Evolutionary conservation across 2,888 invertebrate genomes (phyloP), one percentile per base, ranked within the genome.

Genomic region (Metopia argyrocephala): DNA sequence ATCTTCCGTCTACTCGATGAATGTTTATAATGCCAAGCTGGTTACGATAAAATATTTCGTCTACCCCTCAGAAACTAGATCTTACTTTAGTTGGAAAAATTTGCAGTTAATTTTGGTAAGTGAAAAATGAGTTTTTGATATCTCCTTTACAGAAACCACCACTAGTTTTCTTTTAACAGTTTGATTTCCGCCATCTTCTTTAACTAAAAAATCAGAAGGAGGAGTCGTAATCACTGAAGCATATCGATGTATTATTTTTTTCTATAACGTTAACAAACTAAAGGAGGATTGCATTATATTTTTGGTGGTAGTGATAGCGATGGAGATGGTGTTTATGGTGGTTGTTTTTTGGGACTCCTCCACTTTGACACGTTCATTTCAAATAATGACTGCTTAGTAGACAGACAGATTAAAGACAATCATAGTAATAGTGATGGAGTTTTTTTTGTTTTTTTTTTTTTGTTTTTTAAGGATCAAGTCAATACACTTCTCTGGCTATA

Each of bases 271-370:
- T n/a, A n/a, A n/a, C n/a, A n/a, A n/a, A n/a, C n/a, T n/a, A n/a
- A n/a, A n/a, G n/a, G n/a, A n/a, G n/a, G n/a, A n/a, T n/a, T n/a
- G n/a, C n/a, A n/a, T n/a, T n/a, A 38, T 15, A 12, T 15, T 3
- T 15, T 38, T 38, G n/a, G n/a, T 38, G 9, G 15, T 0, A 38
- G 12, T 38, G 38, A 15, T 15, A 15, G 15, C 2, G 31, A 12
- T 31, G 12, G 12, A 1, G 38, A 15, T 38, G 38, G 12, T 38
- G 1, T 3, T n/a, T n/a, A n/a, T 68, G 76, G 76, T 79, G 70
- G 82, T 83, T 48, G 73, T 66, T 57, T 59, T 78, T 54, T 20
- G 15, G 7, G 46, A 59, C 73, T 73, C 64, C 75, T 48, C 68
- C 69, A 78, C 25, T 59, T 57, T 74, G 62, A 65, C 66, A 71